phyloP scores from a whole-genome alignment of 1,140 invertebrate species.

The Drosophila repleta region DNA sequence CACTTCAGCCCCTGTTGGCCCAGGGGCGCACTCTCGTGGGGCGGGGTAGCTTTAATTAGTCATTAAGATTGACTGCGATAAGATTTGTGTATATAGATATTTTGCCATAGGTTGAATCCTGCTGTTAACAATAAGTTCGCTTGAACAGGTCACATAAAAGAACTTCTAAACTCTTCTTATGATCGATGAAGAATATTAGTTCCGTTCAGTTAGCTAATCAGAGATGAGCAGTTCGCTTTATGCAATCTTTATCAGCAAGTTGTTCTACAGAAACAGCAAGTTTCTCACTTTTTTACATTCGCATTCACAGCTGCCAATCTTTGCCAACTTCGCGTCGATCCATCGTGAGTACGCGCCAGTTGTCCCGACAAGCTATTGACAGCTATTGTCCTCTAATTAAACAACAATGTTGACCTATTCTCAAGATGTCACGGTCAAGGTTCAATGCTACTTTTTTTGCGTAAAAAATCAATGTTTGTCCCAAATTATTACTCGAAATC shows the following conservation, averaged over 20 bases:
- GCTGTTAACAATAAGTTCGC: too few species aligned
- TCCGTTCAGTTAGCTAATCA: too few species aligned
- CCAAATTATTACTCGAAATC: slow-evolving; percentile 34
- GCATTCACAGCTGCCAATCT: slow-evolving; percentile 52
- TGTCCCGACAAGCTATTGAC: slow-evolving; percentile 57
- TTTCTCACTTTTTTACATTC: background rate
- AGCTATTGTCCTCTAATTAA: slow-evolving; percentile 79
- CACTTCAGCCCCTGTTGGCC: slow-evolving; percentile 45
- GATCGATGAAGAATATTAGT: too few species aligned
- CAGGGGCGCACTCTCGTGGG: slow-evolving; percentile 20
- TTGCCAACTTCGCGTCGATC: background rate
- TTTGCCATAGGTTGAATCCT: background rate
- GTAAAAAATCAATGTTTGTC: slow-evolving; percentile 24
- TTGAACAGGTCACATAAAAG: background rate
- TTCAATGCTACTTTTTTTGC: slow-evolving; percentile 53
- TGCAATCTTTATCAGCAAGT: too few species aligned
- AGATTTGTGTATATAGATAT: slow-evolving; percentile 46
- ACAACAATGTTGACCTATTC: slow-evolving; percentile 79
- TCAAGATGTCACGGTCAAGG: slow-evolving; percentile 65
- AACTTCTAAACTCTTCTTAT: background rate
- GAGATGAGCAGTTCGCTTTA: too few species aligned
- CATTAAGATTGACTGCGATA: slow-evolving; percentile 76
- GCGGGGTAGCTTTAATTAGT: slow-evolving; percentile 70
- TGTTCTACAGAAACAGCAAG: too few species aligned
- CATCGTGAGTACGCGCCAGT: background rate